Conservation (phyloP, 37 sponge, comb jelly and placozoan genomes). For the Lycopodina hypogea region DNA sequence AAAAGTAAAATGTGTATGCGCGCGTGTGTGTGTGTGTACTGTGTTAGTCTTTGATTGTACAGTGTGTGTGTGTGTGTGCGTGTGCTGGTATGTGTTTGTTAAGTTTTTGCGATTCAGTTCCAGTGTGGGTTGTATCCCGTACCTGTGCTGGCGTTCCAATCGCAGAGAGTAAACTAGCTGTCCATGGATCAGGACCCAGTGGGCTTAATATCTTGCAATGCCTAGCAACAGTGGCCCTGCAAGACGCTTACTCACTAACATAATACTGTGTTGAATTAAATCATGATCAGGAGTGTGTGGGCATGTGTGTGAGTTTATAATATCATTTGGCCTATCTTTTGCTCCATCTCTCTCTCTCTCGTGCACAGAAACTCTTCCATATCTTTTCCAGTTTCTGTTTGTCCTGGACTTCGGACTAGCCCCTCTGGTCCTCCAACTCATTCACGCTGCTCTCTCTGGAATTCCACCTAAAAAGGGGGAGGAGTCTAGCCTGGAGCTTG, state of each 20-base stretch:
- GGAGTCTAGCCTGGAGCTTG: not conserved
- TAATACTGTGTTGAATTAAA: too few species aligned
- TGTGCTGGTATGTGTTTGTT: constrained; percentile 1
- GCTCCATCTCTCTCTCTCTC: not conserved
- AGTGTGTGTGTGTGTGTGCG: not conserved
- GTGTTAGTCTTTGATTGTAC: not conserved
- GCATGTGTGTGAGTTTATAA: not conserved
- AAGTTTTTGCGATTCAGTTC: constrained; percentile 18
- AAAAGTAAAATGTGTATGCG: too few species aligned
- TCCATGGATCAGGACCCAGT: constrained; percentile 16
- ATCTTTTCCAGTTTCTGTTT: constrained; percentile 51
- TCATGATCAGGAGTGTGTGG: too few species aligned
- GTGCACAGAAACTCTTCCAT: constrained; percentile 48
- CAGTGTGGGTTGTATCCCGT: constrained; percentile 1
- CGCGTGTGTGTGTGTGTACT: not conserved
- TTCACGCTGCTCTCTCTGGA: constrained; percentile 71
- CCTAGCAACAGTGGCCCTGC: not conserved
- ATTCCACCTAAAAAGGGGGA: constrained; percentile 19
- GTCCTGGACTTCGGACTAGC: constrained; percentile 75
- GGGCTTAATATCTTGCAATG: not conserved
- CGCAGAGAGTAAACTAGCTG: not conserved
- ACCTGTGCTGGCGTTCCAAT: constrained; percentile 19
- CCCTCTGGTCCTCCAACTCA: constrained; percentile 58
- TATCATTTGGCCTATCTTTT: not conserved
- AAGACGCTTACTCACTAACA: constrained; percentile 19